These are phyloP conservation scores for Tretioscincus oriximinensis DNA, from an alignment of 2,113 vertebrate species.

Conservation along the genomic window DNA sequence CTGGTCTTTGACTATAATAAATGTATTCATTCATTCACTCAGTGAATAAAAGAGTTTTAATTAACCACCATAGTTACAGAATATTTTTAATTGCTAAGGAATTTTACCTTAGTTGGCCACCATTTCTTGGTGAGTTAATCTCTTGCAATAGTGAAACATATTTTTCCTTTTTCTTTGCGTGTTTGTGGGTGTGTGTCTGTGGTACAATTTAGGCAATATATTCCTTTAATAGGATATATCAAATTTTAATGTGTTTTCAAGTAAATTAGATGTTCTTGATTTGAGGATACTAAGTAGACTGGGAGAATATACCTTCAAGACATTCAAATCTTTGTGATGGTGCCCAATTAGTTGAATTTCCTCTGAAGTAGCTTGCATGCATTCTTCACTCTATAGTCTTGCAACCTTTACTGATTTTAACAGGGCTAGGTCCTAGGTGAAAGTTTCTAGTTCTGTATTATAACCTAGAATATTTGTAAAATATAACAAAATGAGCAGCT, in stretches of 20 bases:
- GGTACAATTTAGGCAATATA: background rate
- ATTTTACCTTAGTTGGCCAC: background rate
- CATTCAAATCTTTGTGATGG: background rate
- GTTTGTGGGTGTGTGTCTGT: too few species aligned
- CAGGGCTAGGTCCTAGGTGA: background rate
- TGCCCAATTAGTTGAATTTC: background rate
- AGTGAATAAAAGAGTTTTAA: background rate
- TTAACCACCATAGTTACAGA: background rate
- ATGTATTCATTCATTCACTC: background rate
- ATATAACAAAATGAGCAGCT: background rate
- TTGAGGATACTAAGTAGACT: background rate
- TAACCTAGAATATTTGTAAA: background rate
- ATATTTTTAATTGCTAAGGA: slow-evolving; percentile 4
- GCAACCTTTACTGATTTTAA: background rate
- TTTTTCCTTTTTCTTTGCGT: too few species aligned
- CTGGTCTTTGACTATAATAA: too few species aligned
- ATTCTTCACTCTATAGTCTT: background rate
- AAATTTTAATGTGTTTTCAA: background rate
- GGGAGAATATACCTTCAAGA: background rate
- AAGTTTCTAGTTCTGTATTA: too few species aligned
- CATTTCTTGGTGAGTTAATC: background rate
- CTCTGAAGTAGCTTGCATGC: background rate
- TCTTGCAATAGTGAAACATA: background rate
- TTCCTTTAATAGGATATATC: background rate
- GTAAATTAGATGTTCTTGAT: background rate